A percentile compares a stretch with the other conserved stretches of the same genome.
Evolutionary conservation across 2,113 vertebrate species (phyloP).

Genomic region (Silurus meridionalis): DNA sequence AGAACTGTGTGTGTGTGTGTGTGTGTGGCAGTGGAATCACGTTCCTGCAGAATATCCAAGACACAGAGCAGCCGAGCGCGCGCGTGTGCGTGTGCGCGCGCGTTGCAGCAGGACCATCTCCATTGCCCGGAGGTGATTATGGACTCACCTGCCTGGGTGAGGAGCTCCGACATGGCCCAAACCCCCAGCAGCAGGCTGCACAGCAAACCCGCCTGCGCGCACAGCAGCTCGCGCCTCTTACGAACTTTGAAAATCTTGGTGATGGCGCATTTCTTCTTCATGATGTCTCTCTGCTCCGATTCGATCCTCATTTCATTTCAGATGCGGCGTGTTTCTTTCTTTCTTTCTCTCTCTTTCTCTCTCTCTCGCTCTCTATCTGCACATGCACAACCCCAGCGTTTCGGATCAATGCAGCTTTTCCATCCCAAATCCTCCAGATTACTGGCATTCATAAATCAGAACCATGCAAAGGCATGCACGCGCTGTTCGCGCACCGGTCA

Average conservation of each 20-base stretch:
- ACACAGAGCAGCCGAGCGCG: not conserved
- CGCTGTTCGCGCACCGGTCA: not conserved
- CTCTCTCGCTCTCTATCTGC: not conserved
- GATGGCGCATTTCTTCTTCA: slow-evolving; percentile 70
- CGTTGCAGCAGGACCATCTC: not conserved
- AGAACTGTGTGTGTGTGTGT: slow-evolving; percentile 25
- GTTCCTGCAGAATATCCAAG: slow-evolving; percentile 1
- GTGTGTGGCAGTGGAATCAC: not conserved
- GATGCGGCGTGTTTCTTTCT: slow-evolving; percentile 35
- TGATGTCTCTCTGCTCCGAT: slow-evolving; percentile 67
- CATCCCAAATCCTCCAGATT: slow-evolving; percentile 44
- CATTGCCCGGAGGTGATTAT: not conserved
- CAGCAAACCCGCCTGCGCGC: slow-evolving; percentile 87
- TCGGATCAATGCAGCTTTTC: slow-evolving; percentile 56
- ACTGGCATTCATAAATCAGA: slow-evolving; percentile 8
- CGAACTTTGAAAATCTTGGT: slow-evolving; percentile 87
- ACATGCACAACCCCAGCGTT: not conserved
- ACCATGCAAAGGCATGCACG: not conserved
- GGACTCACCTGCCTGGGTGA: slow-evolving; percentile 85
- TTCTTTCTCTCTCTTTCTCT: not conserved
- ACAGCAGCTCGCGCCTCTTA: slow-evolving; percentile 88
- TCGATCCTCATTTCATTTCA: slow-evolving; percentile 63
- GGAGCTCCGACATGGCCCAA: slow-evolving; percentile 83
- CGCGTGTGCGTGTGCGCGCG: not conserved
- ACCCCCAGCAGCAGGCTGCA: slow-evolving; percentile 86